Base-by-base conservation (phyloP, 2,888 invertebrate genomes). In the Microplitis deprimator region DNA sequence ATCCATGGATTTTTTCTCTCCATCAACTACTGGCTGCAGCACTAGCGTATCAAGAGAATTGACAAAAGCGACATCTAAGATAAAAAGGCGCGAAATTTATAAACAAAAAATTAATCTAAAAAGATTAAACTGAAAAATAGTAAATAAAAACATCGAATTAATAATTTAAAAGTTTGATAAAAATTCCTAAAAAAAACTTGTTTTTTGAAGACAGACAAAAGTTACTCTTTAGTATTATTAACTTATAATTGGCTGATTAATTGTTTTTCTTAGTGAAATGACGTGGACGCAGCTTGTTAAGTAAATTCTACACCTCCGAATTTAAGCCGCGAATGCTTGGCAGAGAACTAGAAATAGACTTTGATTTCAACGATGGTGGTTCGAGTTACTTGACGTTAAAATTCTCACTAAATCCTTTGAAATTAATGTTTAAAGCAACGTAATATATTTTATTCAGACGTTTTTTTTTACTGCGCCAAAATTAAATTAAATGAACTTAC, bases 211-310 rank as follows among this genome's bases (percentile, higher is more conserved):
- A 50, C 5, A 5, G 16, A 17, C 4, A 50, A 8, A 50, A 41
- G 17, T 41, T 50, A 16, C 40, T 68, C 41, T 17, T 40, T 72
- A 50, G 10, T 13, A 50, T 5, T 13, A 13, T 50, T 50, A 8
- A 2, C 50, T 50, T 50, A 3, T 13, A 50, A 50, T 13, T 50
- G 13, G 50, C 8, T 50, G 13, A 10, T 50, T 10, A 8, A 50
- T 50, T 71, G 67, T 62, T 70, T 71, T 20, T 13, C 10, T 61
- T 29, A 72, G 68, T 69, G 67, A 17, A 73, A 50, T 50, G 75
- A 38, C 65, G 62, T 67, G 75, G 78, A 81, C 80, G 79, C 79
- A 79, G 79, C 80, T 77, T 82, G 79, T 76, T 77, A 41, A 71
- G 59, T 68, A 59, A 72, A 72, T 69, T 65, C 73, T 65, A 76